Percentiles rank a stretch among this genome's conserved stretches.
These are phyloP conservation scores for Brachyopa scutellaris DNA, from an alignment of 2,888 invertebrate genomes.

Conservation along the genomic window DNA sequence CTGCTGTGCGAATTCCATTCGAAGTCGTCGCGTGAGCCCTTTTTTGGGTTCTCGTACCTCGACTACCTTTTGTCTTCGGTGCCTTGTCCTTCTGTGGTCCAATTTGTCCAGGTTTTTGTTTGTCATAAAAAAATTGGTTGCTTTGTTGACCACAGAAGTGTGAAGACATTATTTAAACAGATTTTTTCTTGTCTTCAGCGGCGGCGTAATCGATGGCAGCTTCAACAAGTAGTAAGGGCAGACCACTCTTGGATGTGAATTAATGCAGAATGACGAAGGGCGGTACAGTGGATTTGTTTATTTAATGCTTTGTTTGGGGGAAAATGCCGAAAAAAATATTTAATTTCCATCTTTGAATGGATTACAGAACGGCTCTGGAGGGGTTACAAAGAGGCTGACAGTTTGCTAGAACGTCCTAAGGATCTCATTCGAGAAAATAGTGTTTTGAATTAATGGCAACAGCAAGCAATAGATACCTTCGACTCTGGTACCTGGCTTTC, in stretches of 20 bases:
- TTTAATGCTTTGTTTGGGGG: too few relatives aligned
- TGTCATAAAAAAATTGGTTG: too few relatives aligned
- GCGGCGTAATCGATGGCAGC: constrained; percentile 46
- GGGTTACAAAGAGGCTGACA: too few relatives aligned
- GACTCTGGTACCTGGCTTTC: too few relatives aligned
- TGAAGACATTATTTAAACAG: constrained; percentile 72
- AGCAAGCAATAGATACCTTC: too few relatives aligned
- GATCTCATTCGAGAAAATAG: too few relatives aligned
- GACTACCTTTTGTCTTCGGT: constrained; percentile 57
- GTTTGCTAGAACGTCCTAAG: too few relatives aligned
- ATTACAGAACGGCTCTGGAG: too few relatives aligned
- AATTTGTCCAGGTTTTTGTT: constrained; percentile 67
- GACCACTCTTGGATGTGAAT: constrained; percentile 31
- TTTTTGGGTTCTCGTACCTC: constrained; percentile 23
- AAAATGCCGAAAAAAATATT: too few relatives aligned
- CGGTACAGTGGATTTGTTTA: too few relatives aligned
- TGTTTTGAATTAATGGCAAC: too few relatives aligned
- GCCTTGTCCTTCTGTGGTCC: constrained; percentile 63
- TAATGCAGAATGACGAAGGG: constrained; percentile 31
- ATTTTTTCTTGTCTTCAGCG: constrained; percentile 58
- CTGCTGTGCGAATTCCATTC: constrained; percentile 68
- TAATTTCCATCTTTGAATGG: too few relatives aligned
- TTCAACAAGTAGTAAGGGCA: background rate
- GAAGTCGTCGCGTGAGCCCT: constrained; percentile 21
- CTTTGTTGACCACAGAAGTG: constrained; percentile 71